Evolutionary conservation across 2,113 vertebrate species (phyloP).

Genomic region (Rhipidura dahli): DNA sequence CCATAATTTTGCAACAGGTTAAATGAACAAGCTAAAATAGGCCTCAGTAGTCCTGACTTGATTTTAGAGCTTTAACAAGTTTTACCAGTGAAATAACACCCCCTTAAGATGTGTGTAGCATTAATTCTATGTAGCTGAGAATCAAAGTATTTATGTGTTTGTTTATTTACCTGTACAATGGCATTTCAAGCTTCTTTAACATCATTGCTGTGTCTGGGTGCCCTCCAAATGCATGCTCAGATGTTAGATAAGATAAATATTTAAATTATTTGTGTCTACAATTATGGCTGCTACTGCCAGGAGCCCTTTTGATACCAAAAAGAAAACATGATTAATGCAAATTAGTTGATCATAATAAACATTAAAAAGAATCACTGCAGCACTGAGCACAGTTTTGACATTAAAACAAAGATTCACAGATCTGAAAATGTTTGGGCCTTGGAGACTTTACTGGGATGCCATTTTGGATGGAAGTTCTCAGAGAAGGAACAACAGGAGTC

Average conservation of each 20-base stretch:
- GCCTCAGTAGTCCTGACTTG: not conserved
- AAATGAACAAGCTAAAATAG: not conserved
- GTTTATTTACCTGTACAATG: conserved; percentile 43
- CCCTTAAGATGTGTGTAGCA: not conserved
- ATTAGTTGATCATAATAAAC: not conserved
- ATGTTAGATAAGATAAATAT: conserved; percentile 57
- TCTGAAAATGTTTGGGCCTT: not conserved
- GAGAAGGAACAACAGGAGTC: fast-evolving
- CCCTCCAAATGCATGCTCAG: conserved; percentile 41
- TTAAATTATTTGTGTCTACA: conserved; percentile 30
- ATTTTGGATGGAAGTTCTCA: not conserved
- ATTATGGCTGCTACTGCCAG: conserved; percentile 19
- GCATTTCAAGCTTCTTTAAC: conserved; percentile 26
- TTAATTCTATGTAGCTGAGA: not conserved
- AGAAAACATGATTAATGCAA: not conserved
- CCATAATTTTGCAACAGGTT: not conserved
- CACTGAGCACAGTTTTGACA: not conserved
- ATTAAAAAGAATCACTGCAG: not conserved
- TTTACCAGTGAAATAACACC: not conserved
- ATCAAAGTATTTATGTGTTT: conserved; percentile 31
- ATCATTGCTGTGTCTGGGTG: not conserved
- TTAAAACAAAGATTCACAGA: not conserved
- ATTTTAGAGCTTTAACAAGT: not conserved
- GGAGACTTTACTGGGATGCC: not conserved
- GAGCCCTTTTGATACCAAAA: conserved; percentile 30